Evolutionary conservation across 1,140 invertebrate species (phyloP).

Genomic region (Bombus breviceps): DNA sequence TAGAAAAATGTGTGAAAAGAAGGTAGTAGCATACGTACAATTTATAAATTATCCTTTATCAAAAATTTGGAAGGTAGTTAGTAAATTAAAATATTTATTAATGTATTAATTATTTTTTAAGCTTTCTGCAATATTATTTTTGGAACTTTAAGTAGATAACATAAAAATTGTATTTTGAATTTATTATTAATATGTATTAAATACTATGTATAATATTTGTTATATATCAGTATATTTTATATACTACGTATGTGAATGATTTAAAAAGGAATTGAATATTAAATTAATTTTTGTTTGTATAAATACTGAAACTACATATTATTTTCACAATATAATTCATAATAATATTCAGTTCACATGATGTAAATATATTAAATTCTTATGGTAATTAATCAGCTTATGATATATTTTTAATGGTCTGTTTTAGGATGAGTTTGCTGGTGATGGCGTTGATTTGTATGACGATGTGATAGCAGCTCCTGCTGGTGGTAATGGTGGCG

Average conservation of each 20-base stretch:
- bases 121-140: background rate
- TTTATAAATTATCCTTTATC: background rate
- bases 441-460: slow-evolving; percentile 96
- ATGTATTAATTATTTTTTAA: background rate
- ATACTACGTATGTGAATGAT: background rate
- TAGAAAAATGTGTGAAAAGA: background rate
- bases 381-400: background rate
- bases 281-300: background rate
- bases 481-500: slow-evolving; percentile 81
- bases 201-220: background rate
- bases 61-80: background rate
- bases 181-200: background rate
- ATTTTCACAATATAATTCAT: background rate
- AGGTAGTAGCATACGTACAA: background rate
- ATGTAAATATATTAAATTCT: background rate
- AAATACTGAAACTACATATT: background rate
- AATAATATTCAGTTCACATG: background rate
- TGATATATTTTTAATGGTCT: slow-evolving; percentile 30
- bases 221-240: background rate
- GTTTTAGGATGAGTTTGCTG: slow-evolving; percentile 91
- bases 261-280: background rate
- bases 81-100: background rate
- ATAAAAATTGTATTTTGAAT: background rate
- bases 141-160: background rate
- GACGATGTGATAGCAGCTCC: slow-evolving; percentile 96